Evolutionary conservation across 2,797 vertebrate genomes (phyloP), one percentile per base, ranked within the genome.

Genomic region (Neosalanx taihuensis): DNA sequence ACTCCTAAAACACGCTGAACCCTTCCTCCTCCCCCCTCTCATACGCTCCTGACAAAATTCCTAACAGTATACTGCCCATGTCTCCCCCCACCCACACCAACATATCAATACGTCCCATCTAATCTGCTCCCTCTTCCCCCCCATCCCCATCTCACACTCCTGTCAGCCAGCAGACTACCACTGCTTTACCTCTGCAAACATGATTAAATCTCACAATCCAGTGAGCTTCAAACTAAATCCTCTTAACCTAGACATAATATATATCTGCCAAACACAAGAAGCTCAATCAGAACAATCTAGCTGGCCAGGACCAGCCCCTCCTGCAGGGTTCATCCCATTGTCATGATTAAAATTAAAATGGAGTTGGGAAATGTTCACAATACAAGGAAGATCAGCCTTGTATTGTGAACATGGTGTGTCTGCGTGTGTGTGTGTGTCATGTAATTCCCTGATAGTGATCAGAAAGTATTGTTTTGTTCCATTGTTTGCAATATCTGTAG

Each of bases 261-360:
- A 94, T 90, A 92, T 92, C 92, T 90, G 82, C 83, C 86, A 89
- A 91, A 93, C 92, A 93, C 92, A 92, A 92, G 90, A 89, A 91
- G 89, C 90, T 92, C 90, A 92, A 91, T 93, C 91, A 89, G 90
- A 90, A 92, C 89, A 91, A 92, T 91, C 89, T 91, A 89, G 82
- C 73, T 62, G 83, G 83, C 81, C 85, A 80, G 81, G 81, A 51
- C 82, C 79, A 23, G 15, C 72, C 74, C 80, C 68, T 75, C 79
- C 73, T 84, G 91, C 87, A 90, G 89, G 89, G 87, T 86, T 91
- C 88, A 92, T 92, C 89, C 89, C 91, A 93, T 91, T 93, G 91
- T 80, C 81, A 6, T 92, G 93, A 94, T 94, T 94, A 93, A 93
- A 93, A 92, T 91, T 89, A 92, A 90, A 92, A 90, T 83, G 87